Conservation (phyloP, 92 coral and sea anemone species). For the Meandrina meandrites region DNA sequence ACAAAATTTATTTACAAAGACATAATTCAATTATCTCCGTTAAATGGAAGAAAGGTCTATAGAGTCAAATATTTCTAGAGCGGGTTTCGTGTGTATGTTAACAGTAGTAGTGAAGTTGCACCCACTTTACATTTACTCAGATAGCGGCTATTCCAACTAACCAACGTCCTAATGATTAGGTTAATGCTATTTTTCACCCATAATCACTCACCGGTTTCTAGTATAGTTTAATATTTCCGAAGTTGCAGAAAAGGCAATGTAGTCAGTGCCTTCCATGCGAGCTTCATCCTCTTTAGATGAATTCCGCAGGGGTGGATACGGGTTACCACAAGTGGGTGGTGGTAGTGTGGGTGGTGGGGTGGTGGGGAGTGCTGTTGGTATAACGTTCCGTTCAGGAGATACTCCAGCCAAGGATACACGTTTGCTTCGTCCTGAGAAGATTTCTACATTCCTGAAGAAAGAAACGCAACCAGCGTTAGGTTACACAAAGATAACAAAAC, state of each 20-base stretch:
- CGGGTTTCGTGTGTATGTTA: too few relatives aligned
- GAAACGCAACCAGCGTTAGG: neutral
- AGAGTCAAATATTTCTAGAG: too few relatives aligned
- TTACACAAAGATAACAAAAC: neutral
- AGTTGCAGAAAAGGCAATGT: conserved; percentile 64
- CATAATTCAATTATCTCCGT: neutral
- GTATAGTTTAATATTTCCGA: conserved; percentile 60
- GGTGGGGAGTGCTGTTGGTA: conserved; percentile 85
- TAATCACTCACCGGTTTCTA: conserved; percentile 59
- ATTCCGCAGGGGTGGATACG: conserved; percentile 53
- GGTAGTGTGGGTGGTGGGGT: conserved; percentile 88
- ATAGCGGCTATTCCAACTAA: neutral
- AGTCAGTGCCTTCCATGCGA: conserved; percentile 60
- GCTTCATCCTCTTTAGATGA: conserved; percentile 53
- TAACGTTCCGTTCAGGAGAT: conserved; percentile 60
- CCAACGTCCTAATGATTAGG: too few relatives aligned
- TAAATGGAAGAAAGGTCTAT: neutral
- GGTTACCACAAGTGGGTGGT: conserved; percentile 80
- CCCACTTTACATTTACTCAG: too few relatives aligned
- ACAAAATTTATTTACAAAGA: neutral
- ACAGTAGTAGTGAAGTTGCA: neutral
- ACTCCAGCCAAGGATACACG: conserved; percentile 95
- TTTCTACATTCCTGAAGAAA: conserved; percentile 34
- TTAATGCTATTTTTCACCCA: too few relatives aligned
- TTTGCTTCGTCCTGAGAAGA: conserved; percentile 79